Evolutionary conservation across 2,888 invertebrate genomes (phyloP).

Genomic region (Digitonthophagus gazella): DNA sequence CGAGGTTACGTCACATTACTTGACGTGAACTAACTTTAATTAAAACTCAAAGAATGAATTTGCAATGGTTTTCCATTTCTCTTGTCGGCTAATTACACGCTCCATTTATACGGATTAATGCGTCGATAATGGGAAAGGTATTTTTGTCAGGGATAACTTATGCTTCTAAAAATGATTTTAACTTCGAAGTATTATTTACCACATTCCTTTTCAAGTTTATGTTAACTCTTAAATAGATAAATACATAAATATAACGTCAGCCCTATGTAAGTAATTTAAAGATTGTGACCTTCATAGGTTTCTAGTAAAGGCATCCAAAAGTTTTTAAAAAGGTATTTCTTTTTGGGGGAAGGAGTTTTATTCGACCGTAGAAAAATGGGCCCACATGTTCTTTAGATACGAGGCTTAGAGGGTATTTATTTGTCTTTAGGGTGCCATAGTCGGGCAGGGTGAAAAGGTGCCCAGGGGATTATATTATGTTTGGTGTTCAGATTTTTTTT

Average conservation of each 20-base stretch:
- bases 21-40: not conserved
- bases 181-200: no score
- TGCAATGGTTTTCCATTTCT: not conserved
- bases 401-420: conserved; percentile 26
- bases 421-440: conserved; percentile 27
- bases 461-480: conserved; percentile 8
- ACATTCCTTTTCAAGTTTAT: not conserved
- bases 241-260: not conserved
- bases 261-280: not conserved
- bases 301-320: not conserved
- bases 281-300: not conserved
- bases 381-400: conserved; percentile 23
- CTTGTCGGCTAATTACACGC: not conserved
- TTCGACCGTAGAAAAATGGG: conserved; percentile 17
- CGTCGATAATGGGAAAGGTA: not conserved
- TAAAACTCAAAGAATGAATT: not conserved
- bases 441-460: conserved; percentile 24
- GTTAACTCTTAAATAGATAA: not conserved
- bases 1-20: not conserved
- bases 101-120: not conserved
- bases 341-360: not conserved
- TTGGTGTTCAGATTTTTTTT: not conserved
- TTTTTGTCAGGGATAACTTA: not conserved
- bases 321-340: not conserved
- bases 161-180: not conserved